Percentiles rank a stretch among this genome's conserved stretches.
These are phyloP conservation scores for Solenopsis fugax DNA, from an alignment of 1,140 invertebrate species.

Conservation along the genomic window DNA sequence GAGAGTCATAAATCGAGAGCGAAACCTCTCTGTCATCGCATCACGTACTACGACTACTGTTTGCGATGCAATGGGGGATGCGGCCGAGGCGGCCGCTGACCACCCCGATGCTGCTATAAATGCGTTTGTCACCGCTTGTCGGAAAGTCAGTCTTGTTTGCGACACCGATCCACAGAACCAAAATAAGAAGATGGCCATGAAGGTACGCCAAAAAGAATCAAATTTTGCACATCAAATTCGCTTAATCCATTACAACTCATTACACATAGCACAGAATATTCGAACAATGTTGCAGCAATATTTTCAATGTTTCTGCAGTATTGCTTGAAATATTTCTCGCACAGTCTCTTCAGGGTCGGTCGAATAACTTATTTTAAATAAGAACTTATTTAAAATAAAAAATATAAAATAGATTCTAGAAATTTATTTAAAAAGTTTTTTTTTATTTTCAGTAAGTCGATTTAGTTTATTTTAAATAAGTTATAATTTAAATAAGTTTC, in stretches of 20 bases:
- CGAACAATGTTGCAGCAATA: no score
- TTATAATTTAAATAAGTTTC: no score
- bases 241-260: background rate
- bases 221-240: background rate
- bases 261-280: no score
- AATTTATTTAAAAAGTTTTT: no score
- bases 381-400: no score
- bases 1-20: slow-evolving; percentile 61
- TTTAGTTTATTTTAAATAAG: no score
- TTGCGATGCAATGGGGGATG: slow-evolving; percentile 80
- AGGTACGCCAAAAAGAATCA: slow-evolving; percentile 77
- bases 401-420: no score
- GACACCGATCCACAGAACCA: slow-evolving; percentile 68
- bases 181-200: slow-evolving; percentile 77
- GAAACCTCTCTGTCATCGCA: slow-evolving; percentile 78
- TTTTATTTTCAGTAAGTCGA: no score
- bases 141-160: slow-evolving; percentile 82
- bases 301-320: no score
- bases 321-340: no score
- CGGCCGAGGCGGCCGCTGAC: slow-evolving; percentile 42
- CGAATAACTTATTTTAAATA: no score
- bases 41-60: slow-evolving; percentile 80
- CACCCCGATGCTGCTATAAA: slow-evolving; percentile 83
- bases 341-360: no score
- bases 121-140: slow-evolving; percentile 80